These are phyloP conservation scores for Buceros bicornis DNA, from an alignment of 2,797 vertebrate genomes.

Conservation along the genomic window DNA sequence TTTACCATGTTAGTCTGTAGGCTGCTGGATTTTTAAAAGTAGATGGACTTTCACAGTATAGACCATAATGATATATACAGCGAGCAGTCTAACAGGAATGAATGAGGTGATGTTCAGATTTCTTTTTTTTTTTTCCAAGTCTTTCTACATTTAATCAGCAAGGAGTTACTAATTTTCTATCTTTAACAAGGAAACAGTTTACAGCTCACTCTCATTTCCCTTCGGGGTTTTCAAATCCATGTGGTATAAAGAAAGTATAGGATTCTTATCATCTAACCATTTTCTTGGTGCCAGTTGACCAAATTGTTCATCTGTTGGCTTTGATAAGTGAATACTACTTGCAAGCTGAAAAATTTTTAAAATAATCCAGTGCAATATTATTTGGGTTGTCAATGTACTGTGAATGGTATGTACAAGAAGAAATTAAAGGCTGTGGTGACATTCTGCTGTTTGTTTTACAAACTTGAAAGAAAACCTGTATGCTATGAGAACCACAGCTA, in stretches of 20 bases:
- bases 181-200: slow-evolving; percentile 49
- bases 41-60: slow-evolving; percentile 62
- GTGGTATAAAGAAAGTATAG: slow-evolving; percentile 20
- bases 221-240: slow-evolving; percentile 19
- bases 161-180: slow-evolving; percentile 70
- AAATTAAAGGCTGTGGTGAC: slow-evolving; percentile 69
- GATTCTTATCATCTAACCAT: slow-evolving; percentile 19
- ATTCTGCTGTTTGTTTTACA: slow-evolving; percentile 69
- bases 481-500: slow-evolving; percentile 28
- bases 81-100: slow-evolving; percentile 71
- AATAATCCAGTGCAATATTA: slow-evolving; percentile 64
- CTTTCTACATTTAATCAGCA: slow-evolving; percentile 80
- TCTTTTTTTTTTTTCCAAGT: neutral
- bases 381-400: slow-evolving; percentile 64
- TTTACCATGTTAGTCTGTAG: slow-evolving; percentile 55
- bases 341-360: neutral
- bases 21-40: slow-evolving; percentile 75
- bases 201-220: slow-evolving; percentile 53
- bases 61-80: slow-evolving; percentile 53
- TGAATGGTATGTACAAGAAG: slow-evolving; percentile 69
- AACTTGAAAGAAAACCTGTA: slow-evolving; percentile 66
- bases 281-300: slow-evolving; percentile 70
- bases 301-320: slow-evolving; percentile 46
- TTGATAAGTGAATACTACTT: slow-evolving; percentile 55
- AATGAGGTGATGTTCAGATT: slow-evolving; percentile 70